Conservation (phyloP, 2,797 vertebrate genomes). For the Periparus ater region DNA sequence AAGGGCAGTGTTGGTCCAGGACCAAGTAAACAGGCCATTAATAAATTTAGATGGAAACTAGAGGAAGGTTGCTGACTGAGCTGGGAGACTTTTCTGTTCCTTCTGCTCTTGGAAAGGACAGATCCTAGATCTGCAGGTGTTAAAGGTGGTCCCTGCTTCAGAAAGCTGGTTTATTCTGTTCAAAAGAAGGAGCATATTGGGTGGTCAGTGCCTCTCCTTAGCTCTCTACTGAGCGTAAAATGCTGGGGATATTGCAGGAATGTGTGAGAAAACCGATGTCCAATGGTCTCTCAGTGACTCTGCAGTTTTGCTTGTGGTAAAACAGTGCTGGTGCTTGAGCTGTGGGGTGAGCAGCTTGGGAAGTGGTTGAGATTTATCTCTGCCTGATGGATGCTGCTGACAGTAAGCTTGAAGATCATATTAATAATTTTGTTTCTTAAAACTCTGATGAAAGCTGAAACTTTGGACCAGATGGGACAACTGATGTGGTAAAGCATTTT, state of each 20-base stretch:
- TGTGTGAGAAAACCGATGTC: background rate
- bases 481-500: background rate
- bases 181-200: background rate
- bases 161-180: background rate
- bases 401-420: slow-evolving; percentile 3
- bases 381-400: background rate
- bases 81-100: slow-evolving; percentile 14
- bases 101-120: background rate
- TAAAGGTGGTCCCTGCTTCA: background rate
- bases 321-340: background rate
- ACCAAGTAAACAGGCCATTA: slow-evolving; percentile 52
- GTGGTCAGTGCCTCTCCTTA: background rate
- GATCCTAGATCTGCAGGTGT: background rate
- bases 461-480: background rate
- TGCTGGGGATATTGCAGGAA: background rate
- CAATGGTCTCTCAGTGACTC: background rate
- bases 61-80: slow-evolving; percentile 9
- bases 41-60: slow-evolving; percentile 37
- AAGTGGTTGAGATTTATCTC: background rate
- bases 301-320: background rate
- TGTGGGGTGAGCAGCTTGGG: background rate
- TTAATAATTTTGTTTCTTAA: slow-evolving; percentile 29
- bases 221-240: rapidly evolving
- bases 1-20: slow-evolving; percentile 6
- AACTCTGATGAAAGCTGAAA: background rate